Evolutionary conservation across 2,113 vertebrate genomes (phyloP), one percentile per base, ranked within the genome.

Genomic region (Ovis canadensis): DNA sequence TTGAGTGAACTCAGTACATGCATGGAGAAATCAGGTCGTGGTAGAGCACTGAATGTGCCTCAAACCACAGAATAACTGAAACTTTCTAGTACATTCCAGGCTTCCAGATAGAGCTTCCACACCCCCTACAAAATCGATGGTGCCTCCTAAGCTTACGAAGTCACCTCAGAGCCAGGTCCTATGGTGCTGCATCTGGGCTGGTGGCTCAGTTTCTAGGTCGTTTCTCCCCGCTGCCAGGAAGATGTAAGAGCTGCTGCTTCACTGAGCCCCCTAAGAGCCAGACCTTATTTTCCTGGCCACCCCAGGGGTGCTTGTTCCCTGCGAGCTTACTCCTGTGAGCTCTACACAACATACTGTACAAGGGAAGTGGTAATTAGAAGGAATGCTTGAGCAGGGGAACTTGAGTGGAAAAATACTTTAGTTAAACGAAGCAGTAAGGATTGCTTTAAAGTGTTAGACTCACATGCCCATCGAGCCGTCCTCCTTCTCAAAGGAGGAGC

Each of bases 331-430:
- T 98, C 98, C 98, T 98, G 74, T 97, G 98, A 98, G 98, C 96
- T 97, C 97, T 96, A 97, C 97, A 98, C 98, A 98, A 98, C 98
- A 98, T 97, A 98, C 98, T 99, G 98, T 98, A 98, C 98, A 98
- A 98, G 97, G 98, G 98, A 99, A 99, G 99, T 98, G 98, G 97
- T 99, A 99, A 99, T 99, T 99, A 99, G 98, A 98, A 98, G 97
- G 97, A 99, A 98, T 88, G 94, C 98, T 98, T 90, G 95, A 98
- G 96, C 97, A 98, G 98, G 96, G 97, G 98, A 99, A 98, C 98
- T 98, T 99, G 98, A 55, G 98, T 99, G 98, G 98, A 98, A 99
- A 99, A 99, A 98, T 86, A 97, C 98, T 98, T 98, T 97, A 98
- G 98, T 98, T 98, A 99, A 99, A 98, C 64, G 97, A 99, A 99